phyloP scores from a whole-genome alignment of 2,113 vertebrate species.

The Guaruba guarouba region DNA sequence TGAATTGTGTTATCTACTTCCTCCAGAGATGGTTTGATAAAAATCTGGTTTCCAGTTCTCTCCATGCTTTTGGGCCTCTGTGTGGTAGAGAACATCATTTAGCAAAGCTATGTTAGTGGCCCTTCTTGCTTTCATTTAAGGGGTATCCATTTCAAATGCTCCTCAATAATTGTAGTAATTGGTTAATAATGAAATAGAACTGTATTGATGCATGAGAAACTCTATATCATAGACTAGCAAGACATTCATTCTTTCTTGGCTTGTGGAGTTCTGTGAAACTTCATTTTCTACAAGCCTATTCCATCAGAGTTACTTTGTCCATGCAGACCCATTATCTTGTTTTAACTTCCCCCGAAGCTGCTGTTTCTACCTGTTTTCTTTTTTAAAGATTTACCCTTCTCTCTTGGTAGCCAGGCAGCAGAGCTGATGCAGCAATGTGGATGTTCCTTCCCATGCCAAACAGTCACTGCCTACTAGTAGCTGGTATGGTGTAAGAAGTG shows the following conservation, averaged over 20 bases:
- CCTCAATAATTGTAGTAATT: not conserved
- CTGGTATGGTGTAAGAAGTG: not conserved
- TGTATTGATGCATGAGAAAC: not conserved
- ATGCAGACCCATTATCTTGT: not conserved
- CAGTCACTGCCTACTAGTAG: not conserved
- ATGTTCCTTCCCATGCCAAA: not conserved
- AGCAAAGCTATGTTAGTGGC: not conserved
- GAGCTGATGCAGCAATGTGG: not conserved
- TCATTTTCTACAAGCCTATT: not conserved
- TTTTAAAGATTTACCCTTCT: not conserved
- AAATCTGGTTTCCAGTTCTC: slow-evolving; percentile 54
- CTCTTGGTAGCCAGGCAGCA: not conserved
- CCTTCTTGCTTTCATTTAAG: not conserved
- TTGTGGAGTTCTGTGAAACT: not conserved
- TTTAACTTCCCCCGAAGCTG: not conserved
- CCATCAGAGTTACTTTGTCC: not conserved
- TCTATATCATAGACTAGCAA: not conserved
- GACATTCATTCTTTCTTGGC: not conserved
- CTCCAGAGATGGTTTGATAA: slow-evolving; percentile 55
- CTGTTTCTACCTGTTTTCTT: not conserved
- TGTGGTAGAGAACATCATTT: not conserved
- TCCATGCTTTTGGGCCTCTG: not conserved
- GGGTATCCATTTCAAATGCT: not conserved
- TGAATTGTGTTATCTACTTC: slow-evolving; percentile 57
- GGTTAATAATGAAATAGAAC: not conserved